Base-by-base conservation (phyloP, 2,113 vertebrate genomes). In the Arvicanthis niloticus region DNA sequence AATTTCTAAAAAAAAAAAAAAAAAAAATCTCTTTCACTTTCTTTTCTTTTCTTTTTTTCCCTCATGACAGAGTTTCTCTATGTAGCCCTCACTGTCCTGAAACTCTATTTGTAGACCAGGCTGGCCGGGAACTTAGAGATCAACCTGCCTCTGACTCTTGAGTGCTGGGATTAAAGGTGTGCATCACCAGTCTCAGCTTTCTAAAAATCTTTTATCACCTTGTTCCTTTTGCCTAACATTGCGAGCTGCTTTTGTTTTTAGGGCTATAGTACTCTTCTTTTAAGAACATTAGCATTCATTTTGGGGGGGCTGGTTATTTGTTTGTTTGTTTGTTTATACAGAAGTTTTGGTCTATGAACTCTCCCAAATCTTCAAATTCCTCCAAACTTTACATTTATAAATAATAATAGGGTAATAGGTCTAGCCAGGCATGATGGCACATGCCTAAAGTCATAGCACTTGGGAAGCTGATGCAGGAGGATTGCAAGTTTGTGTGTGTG, bases 171-270 rank as follows among this genome's bases (percentile, higher is more conserved):
- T 56, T 81, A 56, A 56, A 56, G 51, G 34, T 3, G 1, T 56
- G 34, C 0, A 10, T 5, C 4, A 58, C 8, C 21, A 24, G 67
- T 68, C 10, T 21, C 10, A 21, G 77, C 51, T 81, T 24, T 81
- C 78, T 58, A 56, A 81, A 81, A 56, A 13, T 22, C 19, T 70
- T 89, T 4, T 13, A 22, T 53, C 62, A 48, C 91, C 48, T 58
- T 76, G 2, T 15, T 31, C 45, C 12, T 19, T 89, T 34, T 58
- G n/a, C 42, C 21, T 37, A 21, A 2, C 16, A 3, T 1, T 24
- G 40, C 4, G 56, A 62, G 3, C n/a, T 48, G 42, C 29, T 94
- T 97, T 94, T 82, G 31, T 75, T 94, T 62, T 87, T 42, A 75
- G 1, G 26, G 31, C 16, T 17, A 5, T 45, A 17, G 13, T 3